Conservation (phyloP, 2,888 invertebrate species). For the Xestoiulus laeticollis region DNA sequence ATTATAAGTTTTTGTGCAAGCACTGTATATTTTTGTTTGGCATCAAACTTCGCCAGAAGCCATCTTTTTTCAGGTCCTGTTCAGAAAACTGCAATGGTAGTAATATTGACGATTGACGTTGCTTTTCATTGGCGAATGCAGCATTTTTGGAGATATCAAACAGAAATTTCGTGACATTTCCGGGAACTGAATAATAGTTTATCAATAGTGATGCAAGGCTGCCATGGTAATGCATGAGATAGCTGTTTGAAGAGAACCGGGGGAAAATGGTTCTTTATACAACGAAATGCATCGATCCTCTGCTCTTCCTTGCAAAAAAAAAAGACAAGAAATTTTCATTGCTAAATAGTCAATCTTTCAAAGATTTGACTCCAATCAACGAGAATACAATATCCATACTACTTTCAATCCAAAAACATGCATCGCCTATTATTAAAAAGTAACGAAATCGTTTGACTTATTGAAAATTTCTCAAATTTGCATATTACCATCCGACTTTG, state of each 20-base stretch:
- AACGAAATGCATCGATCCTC: neutral
- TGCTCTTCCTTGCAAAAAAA: neutral
- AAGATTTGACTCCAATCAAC: neutral
- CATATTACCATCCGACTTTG: too few species aligned
- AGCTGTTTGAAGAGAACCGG: neutral
- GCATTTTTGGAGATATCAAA: conserved; percentile 34
- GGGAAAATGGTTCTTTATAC: neutral
- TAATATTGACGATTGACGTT: conserved; percentile 32
- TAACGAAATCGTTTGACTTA: neutral
- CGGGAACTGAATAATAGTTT: conserved; percentile 39
- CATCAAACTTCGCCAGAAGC: neutral
- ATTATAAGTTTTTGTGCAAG: too few species aligned
- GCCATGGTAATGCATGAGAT: neutral
- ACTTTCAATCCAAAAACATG: neutral
- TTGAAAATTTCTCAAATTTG: too few species aligned
- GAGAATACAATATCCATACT: neutral
- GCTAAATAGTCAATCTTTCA: neutral
- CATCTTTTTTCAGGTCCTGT: neutral
- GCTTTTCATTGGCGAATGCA: conserved; percentile 3
- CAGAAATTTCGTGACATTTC: conserved; percentile 31
- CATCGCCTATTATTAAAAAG: neutral
- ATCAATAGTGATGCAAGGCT: conserved; percentile 9
- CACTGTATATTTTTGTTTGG: too few species aligned
- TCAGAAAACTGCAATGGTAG: neutral
- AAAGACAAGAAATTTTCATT: neutral